These are phyloP conservation scores for pig (Sus scrofa) DNA, from an alignment of 2,113 vertebrate genomes.

Conservation along the genomic window T2T-Sscrofa CM000827.6:50809001-50809500, in stretches of 20 bases:
- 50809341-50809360: slow-evolving; percentile 67
- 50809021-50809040: not conserved
- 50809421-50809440: slow-evolving; percentile 76
- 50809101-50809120: not conserved
- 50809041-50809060: not conserved
- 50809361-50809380: slow-evolving; percentile 52
- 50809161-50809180: slow-evolving; percentile 13
- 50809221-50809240: slow-evolving; percentile 60
- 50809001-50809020: accelerated
- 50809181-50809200: slow-evolving; percentile 11
- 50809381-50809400: slow-evolving; percentile 73
- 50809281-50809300: slow-evolving; percentile 58
- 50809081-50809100: not conserved
- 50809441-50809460: slow-evolving; percentile 68
- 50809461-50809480: slow-evolving; percentile 8
- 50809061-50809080: slow-evolving; percentile 12
- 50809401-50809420: slow-evolving; percentile 67
- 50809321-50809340: slow-evolving; percentile 55
- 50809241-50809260: slow-evolving; percentile 70
- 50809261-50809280: slow-evolving; percentile 67
- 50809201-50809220: slow-evolving; percentile 44
- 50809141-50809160: not conserved
- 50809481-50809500: slow-evolving; percentile 64
- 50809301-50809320: slow-evolving; percentile 61
- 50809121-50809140: not conserved